Percentiles rank a stretch among this genome's conserved stretches.
These are phyloP conservation scores for Paracanthobrama guichenoti DNA, from an alignment of 2,113 vertebrate genomes.

Conservation along the genomic window DNA sequence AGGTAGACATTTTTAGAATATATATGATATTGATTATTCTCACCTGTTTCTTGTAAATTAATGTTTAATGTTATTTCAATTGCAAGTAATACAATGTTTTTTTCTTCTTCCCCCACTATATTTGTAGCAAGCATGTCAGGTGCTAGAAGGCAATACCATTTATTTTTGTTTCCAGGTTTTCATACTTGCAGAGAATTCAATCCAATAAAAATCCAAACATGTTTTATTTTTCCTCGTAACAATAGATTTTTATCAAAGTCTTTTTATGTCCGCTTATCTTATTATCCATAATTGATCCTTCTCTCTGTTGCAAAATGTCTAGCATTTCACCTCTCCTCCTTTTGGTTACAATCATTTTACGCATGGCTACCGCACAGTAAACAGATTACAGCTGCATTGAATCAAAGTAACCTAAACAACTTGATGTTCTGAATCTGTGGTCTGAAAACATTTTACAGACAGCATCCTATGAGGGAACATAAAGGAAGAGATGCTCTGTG, in stretches of 20 bases:
- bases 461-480: not conserved
- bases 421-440: not conserved
- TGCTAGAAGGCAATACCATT: not conserved
- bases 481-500: not conserved
- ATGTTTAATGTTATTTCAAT: no score
- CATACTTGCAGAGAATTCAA: not conserved
- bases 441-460: slow-evolving; percentile 5
- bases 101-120: no score
- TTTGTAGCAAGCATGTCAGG: not conserved
- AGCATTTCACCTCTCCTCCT: not conserved
- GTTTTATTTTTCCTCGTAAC: not conserved
- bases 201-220: not conserved
- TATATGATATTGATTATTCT: no score
- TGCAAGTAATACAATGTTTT: no score
- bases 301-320: slow-evolving; percentile 10
- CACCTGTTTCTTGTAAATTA: no score
- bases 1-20: no score
- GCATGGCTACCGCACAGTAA: not conserved
- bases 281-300: slow-evolving; percentile 42
- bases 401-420: not conserved
- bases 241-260: slow-evolving; percentile 17
- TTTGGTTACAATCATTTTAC: not conserved
- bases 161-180: not conserved
- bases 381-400: slow-evolving; percentile 11
- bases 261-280: slow-evolving; percentile 26